Evolutionary conservation across 2,888 invertebrate genomes (phyloP).

Genomic region (Zonitis immaculata): DNA sequence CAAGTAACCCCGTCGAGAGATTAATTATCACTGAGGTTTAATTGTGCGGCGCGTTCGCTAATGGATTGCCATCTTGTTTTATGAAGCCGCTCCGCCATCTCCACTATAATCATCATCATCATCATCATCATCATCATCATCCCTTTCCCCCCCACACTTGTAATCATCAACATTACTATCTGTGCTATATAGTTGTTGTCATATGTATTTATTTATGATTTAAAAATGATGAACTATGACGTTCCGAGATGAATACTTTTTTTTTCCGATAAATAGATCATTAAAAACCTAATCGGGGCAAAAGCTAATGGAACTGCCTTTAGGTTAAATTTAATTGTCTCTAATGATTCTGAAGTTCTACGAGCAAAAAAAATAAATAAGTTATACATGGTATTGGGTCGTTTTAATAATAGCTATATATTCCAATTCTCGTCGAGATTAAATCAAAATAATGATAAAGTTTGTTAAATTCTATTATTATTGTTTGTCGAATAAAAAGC

Average conservation of each 20-base stretch:
- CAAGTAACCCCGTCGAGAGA: slow-evolving; percentile 24
- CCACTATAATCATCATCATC: neutral
- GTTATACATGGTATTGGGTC: too few species aligned
- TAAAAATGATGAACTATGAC: neutral
- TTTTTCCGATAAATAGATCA: neutral
- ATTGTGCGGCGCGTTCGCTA: slow-evolving; percentile 28
- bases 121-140: neutral
- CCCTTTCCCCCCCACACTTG: neutral
- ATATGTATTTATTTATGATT: neutral
- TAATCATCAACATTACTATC: neutral
- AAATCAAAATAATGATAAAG: neutral
- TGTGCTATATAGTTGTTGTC: neutral
- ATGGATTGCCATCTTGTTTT: slow-evolving; percentile 27
- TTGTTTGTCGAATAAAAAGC: slow-evolving; percentile 5
- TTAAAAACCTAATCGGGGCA: neutral
- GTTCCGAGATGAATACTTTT: neutral
- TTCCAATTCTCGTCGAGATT: too few species aligned
- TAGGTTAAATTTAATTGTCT: neutral
- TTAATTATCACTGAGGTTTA: slow-evolving; percentile 27
- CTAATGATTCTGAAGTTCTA: neutral
- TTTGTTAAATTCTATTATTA: neutral
- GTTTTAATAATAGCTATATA: too few species aligned
- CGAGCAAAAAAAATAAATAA: too few species aligned
- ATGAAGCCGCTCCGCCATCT: slow-evolving; percentile 14
- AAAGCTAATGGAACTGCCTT: neutral